These are phyloP conservation scores for Panagrolaimus sp. DNA, from an alignment of 1,140 invertebrate species.

Conservation along the genomic window DNA sequence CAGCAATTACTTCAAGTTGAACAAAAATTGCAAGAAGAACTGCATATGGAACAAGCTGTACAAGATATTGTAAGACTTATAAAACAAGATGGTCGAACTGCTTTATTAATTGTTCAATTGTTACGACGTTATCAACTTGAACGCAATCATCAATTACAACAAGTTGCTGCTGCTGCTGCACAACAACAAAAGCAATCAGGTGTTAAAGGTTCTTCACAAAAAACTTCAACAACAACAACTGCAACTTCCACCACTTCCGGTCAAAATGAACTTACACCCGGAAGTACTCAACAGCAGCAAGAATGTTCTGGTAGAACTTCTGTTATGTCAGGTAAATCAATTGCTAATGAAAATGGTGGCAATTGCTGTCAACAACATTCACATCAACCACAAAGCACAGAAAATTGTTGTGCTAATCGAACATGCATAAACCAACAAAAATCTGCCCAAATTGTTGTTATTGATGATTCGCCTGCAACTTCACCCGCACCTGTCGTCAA, in stretches of 20 bases:
- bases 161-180: background rate
- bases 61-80: slow-evolving; percentile 53
- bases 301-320: background rate
- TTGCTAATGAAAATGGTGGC: background rate
- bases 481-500: background rate
- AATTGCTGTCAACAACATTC: background rate
- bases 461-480: slow-evolving; percentile 3
- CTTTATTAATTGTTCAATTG: slow-evolving; percentile 46
- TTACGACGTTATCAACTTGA: slow-evolving; percentile 44
- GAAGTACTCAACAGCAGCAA: background rate
- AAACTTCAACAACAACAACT: background rate
- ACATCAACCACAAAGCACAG: background rate
- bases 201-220: background rate
- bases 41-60: slow-evolving; percentile 44
- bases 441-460: background rate
- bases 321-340: background rate
- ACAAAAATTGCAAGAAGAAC: slow-evolving; percentile 40
- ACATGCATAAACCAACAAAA: no score
- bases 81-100: slow-evolving; percentile 44
- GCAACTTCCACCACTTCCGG: background rate
- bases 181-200: background rate
- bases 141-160: slow-evolving; percentile 16
- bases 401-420: no score
- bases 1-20: slow-evolving; percentile 30
- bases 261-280: background rate